Evolutionary conservation across 1,140 invertebrate genomes (phyloP), one percentile per base, ranked within the genome.

Genomic region (Cotesia glomerata): DNA sequence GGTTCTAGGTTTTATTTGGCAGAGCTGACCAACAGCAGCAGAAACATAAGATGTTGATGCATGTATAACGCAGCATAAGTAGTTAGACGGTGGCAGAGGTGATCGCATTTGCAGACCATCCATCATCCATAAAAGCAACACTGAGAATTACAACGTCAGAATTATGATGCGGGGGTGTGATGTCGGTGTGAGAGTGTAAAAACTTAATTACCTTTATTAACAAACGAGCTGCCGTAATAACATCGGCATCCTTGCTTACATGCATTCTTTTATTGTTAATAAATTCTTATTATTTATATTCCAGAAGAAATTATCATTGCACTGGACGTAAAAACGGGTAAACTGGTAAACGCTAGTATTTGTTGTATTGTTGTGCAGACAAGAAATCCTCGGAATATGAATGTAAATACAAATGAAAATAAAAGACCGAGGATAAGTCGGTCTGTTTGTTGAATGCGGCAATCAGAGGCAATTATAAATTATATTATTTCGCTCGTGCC

Each of bases 181-280:
- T 68, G 69, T 72, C 52, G 69, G 79, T 74, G 76, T 74, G 75
- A 78, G 76, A 76, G 75, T 79, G 84, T 81, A 86, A 86, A 87
- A 87, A 87, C 84, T 85, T 86, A 86, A 87, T 87, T 86, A 86
- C 84, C 77, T 86, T 86, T 81, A 85, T 86, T 87, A 87, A 84
- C 76, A 77, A 81, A 78, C 74, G 78, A 16, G 75, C 77, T 74
- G 71, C 76, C 73, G 72, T 75, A 73, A 76, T 71, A 52, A 71
- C 56, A 35, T 58, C 39, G 65, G 35, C 59, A 73, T 63, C 72
- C 16, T 65, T 73, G 69, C 54, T 13, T 49, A 35, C 56, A 26
- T 56, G 14, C 18, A 32, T 56, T 51, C 51, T 34, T 16, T 35
- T 14, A 64, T 7, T 7, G 13, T 45, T 39, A 58, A 71, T 49